These are phyloP conservation scores for Drosophila recens DNA, from an alignment of 2,888 invertebrate genomes.

Conservation along the genomic window DNA sequence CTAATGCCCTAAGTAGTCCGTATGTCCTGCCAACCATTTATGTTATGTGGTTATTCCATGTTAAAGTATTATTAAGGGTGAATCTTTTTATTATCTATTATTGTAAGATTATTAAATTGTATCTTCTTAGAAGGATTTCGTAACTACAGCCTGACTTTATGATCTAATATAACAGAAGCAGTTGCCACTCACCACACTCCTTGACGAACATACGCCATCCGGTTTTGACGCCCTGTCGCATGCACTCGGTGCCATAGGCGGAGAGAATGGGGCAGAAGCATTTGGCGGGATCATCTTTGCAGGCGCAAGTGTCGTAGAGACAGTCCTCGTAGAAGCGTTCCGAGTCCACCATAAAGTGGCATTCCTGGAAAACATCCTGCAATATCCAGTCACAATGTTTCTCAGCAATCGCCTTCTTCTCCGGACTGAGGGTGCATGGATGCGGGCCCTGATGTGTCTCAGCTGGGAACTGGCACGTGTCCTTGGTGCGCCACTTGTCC, in stretches of 20 bases:
- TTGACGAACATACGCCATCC: constrained; percentile 92
- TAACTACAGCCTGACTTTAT: no score
- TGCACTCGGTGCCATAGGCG: constrained; percentile 93
- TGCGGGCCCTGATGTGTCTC: constrained; percentile 88
- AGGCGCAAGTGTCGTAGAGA: constrained; percentile 95
- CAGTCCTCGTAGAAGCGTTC: constrained; percentile 92
- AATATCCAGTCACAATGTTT: constrained; percentile 88
- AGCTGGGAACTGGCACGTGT: constrained; percentile 89
- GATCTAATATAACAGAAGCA: background rate
- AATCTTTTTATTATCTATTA: no score
- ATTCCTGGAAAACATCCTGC: constrained; percentile 87
- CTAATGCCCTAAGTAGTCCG: no score
- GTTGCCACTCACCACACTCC: constrained; percentile 89
- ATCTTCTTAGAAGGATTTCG: no score
- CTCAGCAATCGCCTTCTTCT: constrained; percentile 90
- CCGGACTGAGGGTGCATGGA: constrained; percentile 90
- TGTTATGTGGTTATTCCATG: no score
- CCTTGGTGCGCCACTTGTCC: constrained; percentile 95
- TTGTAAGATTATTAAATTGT: no score
- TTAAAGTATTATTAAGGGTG: no score
- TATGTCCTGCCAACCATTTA: no score
- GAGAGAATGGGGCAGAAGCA: constrained; percentile 94
- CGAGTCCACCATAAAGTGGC: constrained; percentile 93
- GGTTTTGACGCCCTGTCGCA: constrained; percentile 89
- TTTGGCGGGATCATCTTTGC: constrained; percentile 86